phyloP scores from a whole-genome alignment of 2,888 invertebrate genomes.

The Linnaemya tessellans region DNA sequence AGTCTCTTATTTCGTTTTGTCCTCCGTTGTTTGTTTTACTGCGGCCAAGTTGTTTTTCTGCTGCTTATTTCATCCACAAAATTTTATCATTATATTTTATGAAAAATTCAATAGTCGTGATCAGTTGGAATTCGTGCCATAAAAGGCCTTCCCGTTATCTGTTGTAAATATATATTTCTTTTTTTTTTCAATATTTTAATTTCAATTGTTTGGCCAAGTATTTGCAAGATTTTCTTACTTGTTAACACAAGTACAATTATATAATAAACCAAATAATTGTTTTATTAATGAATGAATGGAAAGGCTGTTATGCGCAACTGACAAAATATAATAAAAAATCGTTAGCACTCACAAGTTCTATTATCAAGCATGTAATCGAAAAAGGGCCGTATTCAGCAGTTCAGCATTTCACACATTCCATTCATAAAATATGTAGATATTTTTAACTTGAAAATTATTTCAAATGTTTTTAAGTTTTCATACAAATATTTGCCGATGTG shows the following conservation, averaged over 20 bases:
- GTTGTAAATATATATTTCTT: slow-evolving; percentile 2
- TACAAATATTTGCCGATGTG: too few species aligned
- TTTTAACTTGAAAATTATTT: background rate
- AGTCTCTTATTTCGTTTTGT: background rate
- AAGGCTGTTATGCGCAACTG: background rate
- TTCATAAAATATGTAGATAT: too few species aligned
- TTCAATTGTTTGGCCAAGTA: slow-evolving; percentile 24
- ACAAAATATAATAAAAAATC: background rate
- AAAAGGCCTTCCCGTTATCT: slow-evolving; percentile 70
- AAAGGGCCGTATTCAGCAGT: background rate
- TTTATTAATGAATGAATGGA: slow-evolving; percentile 37
- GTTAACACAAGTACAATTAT: background rate
- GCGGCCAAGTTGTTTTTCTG: background rate
- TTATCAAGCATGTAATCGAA: background rate
- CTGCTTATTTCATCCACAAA: background rate
- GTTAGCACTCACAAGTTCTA: background rate
- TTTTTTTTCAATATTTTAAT: slow-evolving; percentile 6
- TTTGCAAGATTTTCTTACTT: slow-evolving; percentile 12
- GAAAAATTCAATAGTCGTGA: slow-evolving; percentile 64
- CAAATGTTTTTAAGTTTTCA: background rate
- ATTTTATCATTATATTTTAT: slow-evolving; percentile 39
- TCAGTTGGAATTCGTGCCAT: slow-evolving; percentile 64
- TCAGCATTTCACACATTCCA: background rate
- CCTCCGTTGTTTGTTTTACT: slow-evolving; percentile 3
- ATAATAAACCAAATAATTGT: slow-evolving; percentile 8